Evolutionary conservation across 2,113 vertebrate genomes (phyloP).

Genomic region (Stigmatopora nigra): DNA sequence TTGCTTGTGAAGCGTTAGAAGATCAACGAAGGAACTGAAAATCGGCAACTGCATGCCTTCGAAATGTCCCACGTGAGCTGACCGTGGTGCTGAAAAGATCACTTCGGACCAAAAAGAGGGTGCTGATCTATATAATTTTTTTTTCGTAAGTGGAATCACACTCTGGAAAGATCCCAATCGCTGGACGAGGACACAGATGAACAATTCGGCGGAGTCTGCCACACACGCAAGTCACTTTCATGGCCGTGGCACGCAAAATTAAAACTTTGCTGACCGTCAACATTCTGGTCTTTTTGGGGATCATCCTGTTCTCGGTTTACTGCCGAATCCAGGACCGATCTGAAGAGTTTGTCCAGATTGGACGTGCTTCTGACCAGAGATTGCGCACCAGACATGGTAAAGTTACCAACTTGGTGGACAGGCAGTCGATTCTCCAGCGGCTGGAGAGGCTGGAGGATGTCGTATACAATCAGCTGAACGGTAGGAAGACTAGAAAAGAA

Average conservation of each 20-base stretch:
- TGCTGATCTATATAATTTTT: conserved; percentile 31
- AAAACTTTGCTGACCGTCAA: conserved; percentile 99
- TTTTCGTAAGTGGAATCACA: conserved; percentile 10
- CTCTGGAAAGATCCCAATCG: conserved; percentile 19
- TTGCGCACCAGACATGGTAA: conserved; percentile 77
- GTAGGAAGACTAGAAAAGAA: conserved; percentile 52
- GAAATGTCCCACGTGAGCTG: conserved; percentile 43
- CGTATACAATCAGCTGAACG: conserved; percentile 94
- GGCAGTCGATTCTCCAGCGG: conserved; percentile 90
- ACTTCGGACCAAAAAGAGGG: not conserved
- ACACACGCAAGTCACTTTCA: conserved; percentile 69
- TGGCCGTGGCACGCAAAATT: conserved; percentile 97
- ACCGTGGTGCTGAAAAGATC: conserved; percentile 23
- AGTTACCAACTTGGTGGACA: conserved; percentile 79
- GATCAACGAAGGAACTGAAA: not conserved
- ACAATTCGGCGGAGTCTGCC: conserved; percentile 56
- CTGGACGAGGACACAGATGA: conserved; percentile 44
- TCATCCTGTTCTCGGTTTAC: conserved; percentile 95
- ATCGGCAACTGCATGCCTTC: conserved; percentile 4
- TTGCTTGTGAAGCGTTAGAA: conserved; percentile 17
- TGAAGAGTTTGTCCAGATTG: conserved; percentile 83
- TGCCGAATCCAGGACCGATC: conserved; percentile 94
- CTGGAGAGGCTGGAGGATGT: conserved; percentile 94
- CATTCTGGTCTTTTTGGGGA: conserved; percentile 92
- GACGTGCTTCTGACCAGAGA: conserved; percentile 79